phyloP scores from a whole-genome alignment of 2,113 vertebrate species.

The Suricata suricatta region DNA sequence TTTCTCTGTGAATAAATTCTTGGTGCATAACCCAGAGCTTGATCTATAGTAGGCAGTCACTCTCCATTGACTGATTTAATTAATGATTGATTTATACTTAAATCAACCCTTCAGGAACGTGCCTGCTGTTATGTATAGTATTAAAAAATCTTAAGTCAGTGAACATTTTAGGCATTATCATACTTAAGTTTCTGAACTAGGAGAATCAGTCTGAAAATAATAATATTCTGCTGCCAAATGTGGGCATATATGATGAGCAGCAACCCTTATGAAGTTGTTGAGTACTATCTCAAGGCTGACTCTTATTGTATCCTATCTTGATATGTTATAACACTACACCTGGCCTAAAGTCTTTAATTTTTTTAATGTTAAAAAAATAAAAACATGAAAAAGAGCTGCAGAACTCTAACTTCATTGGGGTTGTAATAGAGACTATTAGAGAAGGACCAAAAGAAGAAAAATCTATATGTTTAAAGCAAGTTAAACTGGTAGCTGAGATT shows the following conservation, averaged over 20 bases:
- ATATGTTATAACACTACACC: not conserved
- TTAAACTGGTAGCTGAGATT: not conserved
- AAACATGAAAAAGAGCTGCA: not conserved
- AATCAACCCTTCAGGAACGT: not conserved
- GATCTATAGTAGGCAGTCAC: not conserved
- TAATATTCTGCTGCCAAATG: not conserved
- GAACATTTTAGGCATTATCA: not conserved
- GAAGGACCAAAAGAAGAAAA: not conserved
- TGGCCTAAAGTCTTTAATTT: not conserved
- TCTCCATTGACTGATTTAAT: not conserved
- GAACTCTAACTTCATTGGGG: not conserved
- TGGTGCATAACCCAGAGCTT: not conserved
- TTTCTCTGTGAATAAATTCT: not conserved
- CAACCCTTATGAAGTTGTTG: not conserved
- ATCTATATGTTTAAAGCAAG: not conserved
- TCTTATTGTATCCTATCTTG: not conserved
- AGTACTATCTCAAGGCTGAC: not conserved
- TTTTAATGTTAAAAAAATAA: too few relatives aligned
- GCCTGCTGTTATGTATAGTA: not conserved
- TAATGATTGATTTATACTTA: conserved; percentile 7
- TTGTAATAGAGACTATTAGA: not conserved
- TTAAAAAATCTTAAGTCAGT: not conserved
- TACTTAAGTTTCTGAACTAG: not conserved
- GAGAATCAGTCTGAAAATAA: not conserved
- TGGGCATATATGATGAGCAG: not conserved